These are phyloP conservation scores for Otus sunia DNA, from an alignment of 2,113 vertebrate species.

Conservation along the genomic window DNA sequence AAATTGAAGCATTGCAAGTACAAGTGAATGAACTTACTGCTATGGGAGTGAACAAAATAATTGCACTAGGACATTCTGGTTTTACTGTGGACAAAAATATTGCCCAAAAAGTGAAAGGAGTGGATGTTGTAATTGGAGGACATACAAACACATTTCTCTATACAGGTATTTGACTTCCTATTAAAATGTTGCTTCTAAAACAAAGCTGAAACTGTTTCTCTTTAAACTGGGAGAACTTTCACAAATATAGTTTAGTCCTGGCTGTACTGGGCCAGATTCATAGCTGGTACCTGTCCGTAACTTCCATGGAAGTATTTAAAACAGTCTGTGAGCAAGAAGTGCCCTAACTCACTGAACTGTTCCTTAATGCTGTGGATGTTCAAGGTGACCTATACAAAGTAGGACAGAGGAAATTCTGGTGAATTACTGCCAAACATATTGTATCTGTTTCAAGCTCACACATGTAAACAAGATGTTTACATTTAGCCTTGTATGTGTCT, in stretches of 20 bases:
- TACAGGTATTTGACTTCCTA: conserved; percentile 78
- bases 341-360: not conserved
- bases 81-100: conserved; percentile 84
- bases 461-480: not conserved
- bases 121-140: conserved; percentile 92
- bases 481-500: not conserved
- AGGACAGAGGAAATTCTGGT: not conserved
- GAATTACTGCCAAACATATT: not conserved
- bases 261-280: not conserved
- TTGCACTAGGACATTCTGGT: conserved; percentile 94
- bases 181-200: not conserved
- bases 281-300: not conserved
- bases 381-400: not conserved
- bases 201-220: not conserved
- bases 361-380: not conserved
- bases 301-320: not conserved
- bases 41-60: conserved; percentile 87
- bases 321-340: not conserved
- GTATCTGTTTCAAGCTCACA: not conserved
- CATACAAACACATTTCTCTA: conserved; percentile 94
- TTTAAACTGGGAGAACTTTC: not conserved
- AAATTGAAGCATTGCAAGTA: conserved; percentile 81
- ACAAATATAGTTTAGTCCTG: not conserved
- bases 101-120: conserved; percentile 84
- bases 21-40: conserved; percentile 83